These are phyloP conservation scores for Spea multiplicata DNA, from an alignment of 2,113 vertebrate species.

Conservation along the genomic window DNA sequence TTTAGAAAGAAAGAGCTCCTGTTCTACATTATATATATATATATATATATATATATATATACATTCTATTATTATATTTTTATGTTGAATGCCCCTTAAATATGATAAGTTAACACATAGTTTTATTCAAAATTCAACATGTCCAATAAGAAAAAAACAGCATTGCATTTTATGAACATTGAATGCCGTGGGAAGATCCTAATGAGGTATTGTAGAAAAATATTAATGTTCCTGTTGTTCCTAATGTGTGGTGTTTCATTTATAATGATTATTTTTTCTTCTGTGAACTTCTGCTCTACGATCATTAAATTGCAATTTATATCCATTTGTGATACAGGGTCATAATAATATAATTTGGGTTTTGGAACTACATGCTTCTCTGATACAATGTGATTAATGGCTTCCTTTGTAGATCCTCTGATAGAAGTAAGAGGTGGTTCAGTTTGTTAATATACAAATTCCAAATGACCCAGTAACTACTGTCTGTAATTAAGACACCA, in stretches of 20 bases:
- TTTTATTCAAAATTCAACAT: no score
- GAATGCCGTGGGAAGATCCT: neutral
- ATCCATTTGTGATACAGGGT: slow-evolving; percentile 38
- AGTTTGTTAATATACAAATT: slow-evolving; percentile 43
- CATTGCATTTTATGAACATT: slow-evolving; percentile 20
- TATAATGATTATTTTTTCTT: slow-evolving; percentile 30
- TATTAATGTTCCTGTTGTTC: slow-evolving; percentile 44
- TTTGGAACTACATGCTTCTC: slow-evolving; percentile 47
- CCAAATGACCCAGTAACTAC: slow-evolving; percentile 47
- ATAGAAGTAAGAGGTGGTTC: slow-evolving; percentile 56
- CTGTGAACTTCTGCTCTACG: slow-evolving; percentile 29
- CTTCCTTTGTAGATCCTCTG: slow-evolving; percentile 54
- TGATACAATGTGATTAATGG: slow-evolving; percentile 57
- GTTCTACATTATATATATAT: no score
- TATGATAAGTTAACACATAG: no score
- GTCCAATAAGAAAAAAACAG: no score
- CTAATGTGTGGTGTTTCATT: slow-evolving; percentile 29
- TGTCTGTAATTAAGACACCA: slow-evolving; percentile 54
- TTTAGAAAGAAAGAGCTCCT: no score
- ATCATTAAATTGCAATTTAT: slow-evolving; percentile 42
- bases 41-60: no score
- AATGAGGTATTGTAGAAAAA: slow-evolving; percentile 35
- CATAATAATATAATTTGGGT: slow-evolving; percentile 23
- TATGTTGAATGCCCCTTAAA: no score
- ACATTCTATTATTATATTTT: no score